Conservation (phyloP, 2,797 vertebrate species). For the Ceyx erithaca region DNA sequence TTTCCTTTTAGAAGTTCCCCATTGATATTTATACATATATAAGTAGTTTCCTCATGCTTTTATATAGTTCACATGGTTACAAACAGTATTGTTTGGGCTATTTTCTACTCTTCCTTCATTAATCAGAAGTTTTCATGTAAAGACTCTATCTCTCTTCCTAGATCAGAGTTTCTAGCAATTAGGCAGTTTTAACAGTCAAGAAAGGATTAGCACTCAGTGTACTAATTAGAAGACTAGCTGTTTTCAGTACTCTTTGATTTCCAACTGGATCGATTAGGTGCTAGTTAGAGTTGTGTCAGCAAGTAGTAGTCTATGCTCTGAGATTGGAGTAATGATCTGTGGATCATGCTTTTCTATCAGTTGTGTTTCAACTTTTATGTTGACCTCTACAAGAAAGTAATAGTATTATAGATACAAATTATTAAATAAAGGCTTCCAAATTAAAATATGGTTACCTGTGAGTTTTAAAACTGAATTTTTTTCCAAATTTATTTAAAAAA, state of each 20-base stretch:
- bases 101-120: not conserved
- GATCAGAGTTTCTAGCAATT: not conserved
- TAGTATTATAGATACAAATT: not conserved
- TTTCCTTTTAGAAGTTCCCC: not conserved
- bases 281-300: not conserved
- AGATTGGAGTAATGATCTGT: not conserved
- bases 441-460: too few species aligned
- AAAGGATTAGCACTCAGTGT: not conserved
- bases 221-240: not conserved
- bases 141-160: not conserved
- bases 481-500: too few species aligned
- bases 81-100: not conserved
- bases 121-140: not conserved
- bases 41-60: not conserved
- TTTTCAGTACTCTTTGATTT: slow-evolving; percentile 29
- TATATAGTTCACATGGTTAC: not conserved
- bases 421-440: too few species aligned
- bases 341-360: not conserved
- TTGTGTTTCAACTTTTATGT: not conserved
- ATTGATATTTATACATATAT: not conserved
- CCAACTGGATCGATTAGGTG: not conserved
- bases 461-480: too few species aligned
- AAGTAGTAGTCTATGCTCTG: not conserved
- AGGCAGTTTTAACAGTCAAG: not conserved
- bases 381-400: not conserved